Conservation (phyloP, 2,888 invertebrate genomes). For the Agonopterix arenella region DNA sequence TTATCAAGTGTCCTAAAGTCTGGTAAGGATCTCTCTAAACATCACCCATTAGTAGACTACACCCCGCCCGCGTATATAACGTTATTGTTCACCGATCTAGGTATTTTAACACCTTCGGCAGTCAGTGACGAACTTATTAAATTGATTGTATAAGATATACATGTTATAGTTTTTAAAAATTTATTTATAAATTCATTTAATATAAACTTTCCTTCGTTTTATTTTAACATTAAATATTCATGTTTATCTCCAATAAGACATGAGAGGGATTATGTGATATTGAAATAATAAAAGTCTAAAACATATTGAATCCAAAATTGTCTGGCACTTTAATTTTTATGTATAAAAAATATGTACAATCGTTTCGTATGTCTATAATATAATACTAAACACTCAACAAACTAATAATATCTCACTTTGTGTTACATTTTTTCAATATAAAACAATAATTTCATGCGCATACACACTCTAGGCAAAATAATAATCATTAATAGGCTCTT, state of each 20-base stretch:
- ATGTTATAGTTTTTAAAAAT: background rate
- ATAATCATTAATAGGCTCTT: constrained; percentile 1
- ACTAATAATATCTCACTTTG: constrained; percentile 39
- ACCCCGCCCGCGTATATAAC: constrained; percentile 96
- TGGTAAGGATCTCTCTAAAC: constrained; percentile 65
- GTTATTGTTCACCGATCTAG: constrained; percentile 95
- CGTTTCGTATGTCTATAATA: constrained; percentile 19
- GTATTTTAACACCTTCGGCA: constrained; percentile 96
- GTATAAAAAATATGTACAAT: constrained; percentile 59
- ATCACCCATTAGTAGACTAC: constrained; percentile 96
- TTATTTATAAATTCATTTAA: background rate
- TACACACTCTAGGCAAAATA: constrained; percentile 32
- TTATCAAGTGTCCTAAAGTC: constrained; percentile 69
- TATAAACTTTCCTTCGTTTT: too few species aligned
- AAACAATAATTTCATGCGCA: constrained; percentile 15
- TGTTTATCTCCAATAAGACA: too few species aligned
- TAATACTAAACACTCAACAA: constrained; percentile 30
- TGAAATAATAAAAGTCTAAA: constrained; percentile 1
- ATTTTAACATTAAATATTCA: too few species aligned
- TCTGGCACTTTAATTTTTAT: constrained; percentile 65
- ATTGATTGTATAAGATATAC: constrained; percentile 51
- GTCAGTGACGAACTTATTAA: constrained; percentile 98
- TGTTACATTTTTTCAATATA: constrained; percentile 22
- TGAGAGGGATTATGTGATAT: background rate
- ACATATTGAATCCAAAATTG: constrained; percentile 32